These are phyloP conservation scores for Heliocidaris erythrogramma DNA, from an alignment of 35 echinoderm and acorn worm species.

Conservation along the genomic window DNA sequence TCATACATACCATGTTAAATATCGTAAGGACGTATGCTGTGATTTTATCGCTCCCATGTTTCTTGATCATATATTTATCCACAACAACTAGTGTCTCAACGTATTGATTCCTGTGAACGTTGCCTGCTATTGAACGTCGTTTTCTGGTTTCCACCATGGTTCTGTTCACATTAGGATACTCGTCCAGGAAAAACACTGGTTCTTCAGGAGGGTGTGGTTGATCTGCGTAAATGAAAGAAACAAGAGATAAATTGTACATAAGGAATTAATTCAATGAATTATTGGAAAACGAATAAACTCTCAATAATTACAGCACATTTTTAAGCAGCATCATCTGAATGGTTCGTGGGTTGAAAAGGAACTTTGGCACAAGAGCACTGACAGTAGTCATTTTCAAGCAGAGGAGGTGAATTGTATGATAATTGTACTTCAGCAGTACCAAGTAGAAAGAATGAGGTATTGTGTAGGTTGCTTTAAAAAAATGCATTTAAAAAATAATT, in stretches of 20 bases:
- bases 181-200: slow-evolving; percentile 74
- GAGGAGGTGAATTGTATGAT: no score
- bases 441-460: no score
- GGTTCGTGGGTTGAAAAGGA: no score
- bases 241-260: not conserved
- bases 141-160: slow-evolving; percentile 7
- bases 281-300: no score
- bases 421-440: no score
- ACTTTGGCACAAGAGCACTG: no score
- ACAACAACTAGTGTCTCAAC: slow-evolving; percentile 87
- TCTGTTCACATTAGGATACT: slow-evolving; percentile 35
- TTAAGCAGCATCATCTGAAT: no score
- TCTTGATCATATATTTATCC: slow-evolving; percentile 81
- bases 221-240: slow-evolving; percentile 57
- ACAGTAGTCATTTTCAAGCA: no score
- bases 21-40: slow-evolving; percentile 83
- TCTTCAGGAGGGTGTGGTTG: slow-evolving; percentile 81
- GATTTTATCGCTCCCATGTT: slow-evolving; percentile 79
- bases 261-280: not conserved
- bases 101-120: slow-evolving; percentile 78
- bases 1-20: slow-evolving; percentile 81
- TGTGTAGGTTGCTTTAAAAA: no score
- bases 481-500: no score
- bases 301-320: no score
- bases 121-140: slow-evolving; percentile 71